These are phyloP conservation scores for Sylvietta virens DNA, from an alignment of 2,113 vertebrate species.

Conservation along the genomic window DNA sequence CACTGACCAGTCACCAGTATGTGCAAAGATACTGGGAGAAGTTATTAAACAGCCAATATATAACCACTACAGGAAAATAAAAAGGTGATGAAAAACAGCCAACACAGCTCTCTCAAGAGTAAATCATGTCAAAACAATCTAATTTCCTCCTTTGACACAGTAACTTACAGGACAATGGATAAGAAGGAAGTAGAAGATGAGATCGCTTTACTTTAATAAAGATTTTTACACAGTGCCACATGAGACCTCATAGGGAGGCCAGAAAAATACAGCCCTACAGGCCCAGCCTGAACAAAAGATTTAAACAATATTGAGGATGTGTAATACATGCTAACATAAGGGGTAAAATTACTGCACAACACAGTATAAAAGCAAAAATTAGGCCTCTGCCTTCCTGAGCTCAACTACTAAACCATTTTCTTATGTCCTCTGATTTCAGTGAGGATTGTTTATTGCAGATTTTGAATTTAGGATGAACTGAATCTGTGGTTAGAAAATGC, in stretches of 20 bases:
- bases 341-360: neutral
- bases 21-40: neutral
- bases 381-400: neutral
- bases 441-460: neutral
- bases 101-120: neutral
- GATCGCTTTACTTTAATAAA: neutral
- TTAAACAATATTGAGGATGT: neutral
- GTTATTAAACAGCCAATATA: constrained; percentile 2
- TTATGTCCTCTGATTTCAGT: neutral
- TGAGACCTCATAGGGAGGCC: neutral
- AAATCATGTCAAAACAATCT: constrained; percentile 18
- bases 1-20: neutral
- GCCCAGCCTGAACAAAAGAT: neutral
- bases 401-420: neutral
- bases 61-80: constrained; percentile 1
- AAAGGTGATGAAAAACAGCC: neutral
- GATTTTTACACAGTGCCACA: neutral
- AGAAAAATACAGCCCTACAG: neutral
- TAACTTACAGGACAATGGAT: neutral
- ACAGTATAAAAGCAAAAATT: neutral
- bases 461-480: neutral
- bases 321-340: neutral
- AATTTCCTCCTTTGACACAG: neutral
- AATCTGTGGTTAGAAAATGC: neutral
- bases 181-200: neutral